phyloP scores from a whole-genome alignment of 2,888 invertebrate species.

The Eristalinus sepulchralis region DNA sequence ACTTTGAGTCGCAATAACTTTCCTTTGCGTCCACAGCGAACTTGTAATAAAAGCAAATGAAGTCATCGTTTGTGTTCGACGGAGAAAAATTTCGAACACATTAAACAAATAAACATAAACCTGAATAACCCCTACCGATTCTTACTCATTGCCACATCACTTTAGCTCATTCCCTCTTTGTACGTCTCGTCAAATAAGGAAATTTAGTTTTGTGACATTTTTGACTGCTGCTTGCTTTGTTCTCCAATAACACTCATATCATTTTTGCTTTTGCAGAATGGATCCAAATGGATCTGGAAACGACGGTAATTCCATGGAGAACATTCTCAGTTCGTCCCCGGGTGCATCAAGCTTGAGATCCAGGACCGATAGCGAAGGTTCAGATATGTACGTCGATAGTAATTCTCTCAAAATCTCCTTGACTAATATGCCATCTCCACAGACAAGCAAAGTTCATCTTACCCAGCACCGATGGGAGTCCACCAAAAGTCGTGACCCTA shows the following conservation, averaged over 20 bases:
- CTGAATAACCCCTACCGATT: neutral
- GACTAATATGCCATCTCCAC: neutral
- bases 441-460: slow-evolving; percentile 78
- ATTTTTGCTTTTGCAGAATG: slow-evolving; percentile 70
- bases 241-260: neutral
- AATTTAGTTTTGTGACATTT: neutral
- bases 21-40: neutral
- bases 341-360: slow-evolving; percentile 73
- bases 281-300: slow-evolving; percentile 72
- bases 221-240: neutral
- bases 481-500: slow-evolving; percentile 80
- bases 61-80: slow-evolving; percentile 12
- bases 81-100: neutral
- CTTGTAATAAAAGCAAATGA: slow-evolving; percentile 1
- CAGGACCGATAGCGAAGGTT: slow-evolving; percentile 80
- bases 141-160: neutral
- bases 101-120: neutral
- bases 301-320: slow-evolving; percentile 67
- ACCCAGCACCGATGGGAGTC: slow-evolving; percentile 80
- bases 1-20: neutral
- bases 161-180: neutral
- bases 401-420: neutral
- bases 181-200: neutral
- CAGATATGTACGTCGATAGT: slow-evolving; percentile 75
- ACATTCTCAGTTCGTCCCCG: slow-evolving; percentile 71